Evolutionary conservation across 2,888 invertebrate genomes (phyloP), one percentile per base, ranked within the genome.

Genomic region (Antitype chi): DNA sequence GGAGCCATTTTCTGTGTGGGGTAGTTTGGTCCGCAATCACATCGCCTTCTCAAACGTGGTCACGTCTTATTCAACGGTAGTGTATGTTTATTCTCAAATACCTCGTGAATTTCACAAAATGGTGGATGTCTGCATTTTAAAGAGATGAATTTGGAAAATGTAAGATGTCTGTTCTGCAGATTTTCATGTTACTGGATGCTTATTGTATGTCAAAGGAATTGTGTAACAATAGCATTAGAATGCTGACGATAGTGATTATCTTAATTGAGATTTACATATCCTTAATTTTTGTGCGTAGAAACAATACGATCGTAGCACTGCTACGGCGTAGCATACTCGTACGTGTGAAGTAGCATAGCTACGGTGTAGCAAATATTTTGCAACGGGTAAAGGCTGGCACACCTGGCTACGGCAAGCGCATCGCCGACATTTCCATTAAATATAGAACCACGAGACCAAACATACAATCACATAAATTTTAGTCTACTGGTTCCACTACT

Each of bases 31-130:
- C 80, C 84, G 73, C 84, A 81, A 81, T 81, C 84, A 74, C 69
- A 80, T 80, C 62, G 80, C n/a, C 53, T 60, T 59, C 84, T 68
- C 80, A 63, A 47, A 60, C 79, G 80, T 57, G 74, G 74, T 69
- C 81, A 80, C 81, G 81, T 81, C 62, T 67, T 52, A 59, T 80
- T 74, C 81, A 74, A 66, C 60, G 53, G 49, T 66, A 70, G 60
- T 74, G 84, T 70, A 84, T 84, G 81, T 84, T 81, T 84, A 84
- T 80, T 70, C 62, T 66, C 63, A 47, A 74, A 84, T 80, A 62
- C 7, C 66, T 84, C 55, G 43, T 66, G 53, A 59, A 79, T 55
- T 79, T 64, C 28, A 53, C 64, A 77, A 84, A 84, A 78, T 64
- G 63, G 38, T 32, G 9, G 38, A 52, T 28, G 32, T 38, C 69